Conservation (phyloP, 2,113 vertebrate genomes). For the Peromyscus polionotus region DNA sequence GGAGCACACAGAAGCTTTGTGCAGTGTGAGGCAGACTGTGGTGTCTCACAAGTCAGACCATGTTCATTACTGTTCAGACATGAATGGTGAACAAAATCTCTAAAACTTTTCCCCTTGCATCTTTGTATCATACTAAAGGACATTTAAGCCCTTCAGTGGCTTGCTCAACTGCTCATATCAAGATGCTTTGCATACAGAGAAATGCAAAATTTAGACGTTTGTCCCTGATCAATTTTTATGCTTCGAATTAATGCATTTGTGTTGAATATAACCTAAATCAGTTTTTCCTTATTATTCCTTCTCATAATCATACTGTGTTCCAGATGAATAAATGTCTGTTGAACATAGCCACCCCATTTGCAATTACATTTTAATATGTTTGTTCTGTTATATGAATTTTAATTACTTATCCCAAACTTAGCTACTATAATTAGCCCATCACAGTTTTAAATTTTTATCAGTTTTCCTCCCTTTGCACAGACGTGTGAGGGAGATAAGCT, state of each 20-base stretch:
- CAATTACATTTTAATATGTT: slow-evolving; percentile 71
- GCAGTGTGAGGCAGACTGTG: background rate
- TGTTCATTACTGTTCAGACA: background rate
- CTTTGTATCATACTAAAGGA: slow-evolving; percentile 36
- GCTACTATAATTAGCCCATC: slow-evolving; percentile 61
- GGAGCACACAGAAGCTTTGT: background rate
- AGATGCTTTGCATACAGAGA: background rate
- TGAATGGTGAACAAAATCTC: background rate
- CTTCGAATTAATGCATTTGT: slow-evolving; percentile 48
- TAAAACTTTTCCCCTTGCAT: slow-evolving; percentile 38
- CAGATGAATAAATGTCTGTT: slow-evolving; percentile 66
- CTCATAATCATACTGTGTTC: slow-evolving; percentile 25
- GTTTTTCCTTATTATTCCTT: slow-evolving; percentile 56
- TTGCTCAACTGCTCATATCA: slow-evolving; percentile 16
- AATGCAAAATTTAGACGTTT: slow-evolving; percentile 65
- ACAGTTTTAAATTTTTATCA: slow-evolving; percentile 72
- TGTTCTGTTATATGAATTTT: slow-evolving; percentile 73
- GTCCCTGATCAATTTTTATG: slow-evolving; percentile 34
- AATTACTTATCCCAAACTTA: slow-evolving; percentile 74
- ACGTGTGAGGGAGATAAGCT: slow-evolving; percentile 65
- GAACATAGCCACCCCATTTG: slow-evolving; percentile 44
- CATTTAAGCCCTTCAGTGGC: background rate
- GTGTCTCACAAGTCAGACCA: background rate
- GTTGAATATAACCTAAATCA: slow-evolving; percentile 40
- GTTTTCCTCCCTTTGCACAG: slow-evolving; percentile 65